Evolutionary conservation across 2,888 invertebrate genomes (phyloP).

Genomic region (Drosophila picticornis): DNA sequence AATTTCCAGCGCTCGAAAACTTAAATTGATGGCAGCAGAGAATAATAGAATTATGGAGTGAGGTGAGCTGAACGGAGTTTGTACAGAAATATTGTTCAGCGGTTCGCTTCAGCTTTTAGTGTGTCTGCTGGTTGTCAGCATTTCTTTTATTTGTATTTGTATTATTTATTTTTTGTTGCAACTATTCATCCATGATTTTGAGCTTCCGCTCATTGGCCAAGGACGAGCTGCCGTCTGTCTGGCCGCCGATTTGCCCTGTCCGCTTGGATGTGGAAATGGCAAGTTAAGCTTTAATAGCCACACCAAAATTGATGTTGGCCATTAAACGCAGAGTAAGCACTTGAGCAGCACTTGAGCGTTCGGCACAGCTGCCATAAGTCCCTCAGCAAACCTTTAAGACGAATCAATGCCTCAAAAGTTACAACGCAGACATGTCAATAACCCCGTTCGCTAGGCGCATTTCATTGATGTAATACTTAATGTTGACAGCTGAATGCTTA

Average conservation of each 20-base stretch:
- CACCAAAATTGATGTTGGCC: conserved; percentile 64
- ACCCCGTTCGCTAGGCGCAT: conserved; percentile 49
- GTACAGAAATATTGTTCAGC: conserved; percentile 28
- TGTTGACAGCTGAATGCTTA: conserved; percentile 56
- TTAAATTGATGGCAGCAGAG: conserved; percentile 23
- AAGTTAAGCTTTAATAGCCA: conserved; percentile 63
- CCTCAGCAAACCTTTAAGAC: background rate
- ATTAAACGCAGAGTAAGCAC: conserved; percentile 64
- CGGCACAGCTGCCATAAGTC: conserved; percentile 4
- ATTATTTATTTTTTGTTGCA: conserved; percentile 5
- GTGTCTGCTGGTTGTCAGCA: conserved; percentile 43
- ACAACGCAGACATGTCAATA: conserved; percentile 58
- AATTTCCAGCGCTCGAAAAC: conserved; percentile 18
- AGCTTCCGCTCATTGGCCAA: conserved; percentile 59
- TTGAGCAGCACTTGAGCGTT: conserved; percentile 16
- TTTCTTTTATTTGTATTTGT: conserved; percentile 8
- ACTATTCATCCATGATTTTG: conserved; percentile 56
- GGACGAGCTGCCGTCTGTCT: conserved; percentile 43
- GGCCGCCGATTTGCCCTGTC: conserved; percentile 16
- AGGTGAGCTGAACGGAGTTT: background rate
- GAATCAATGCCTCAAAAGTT: conserved; percentile 21
- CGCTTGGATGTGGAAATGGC: conserved; percentile 44
- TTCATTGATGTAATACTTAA: conserved; percentile 32
- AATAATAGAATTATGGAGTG: background rate
- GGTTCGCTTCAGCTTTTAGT: conserved; percentile 32